Evolutionary conservation across 1,140 invertebrate species (phyloP).

Genomic region (Diachasma alloeum): DNA sequence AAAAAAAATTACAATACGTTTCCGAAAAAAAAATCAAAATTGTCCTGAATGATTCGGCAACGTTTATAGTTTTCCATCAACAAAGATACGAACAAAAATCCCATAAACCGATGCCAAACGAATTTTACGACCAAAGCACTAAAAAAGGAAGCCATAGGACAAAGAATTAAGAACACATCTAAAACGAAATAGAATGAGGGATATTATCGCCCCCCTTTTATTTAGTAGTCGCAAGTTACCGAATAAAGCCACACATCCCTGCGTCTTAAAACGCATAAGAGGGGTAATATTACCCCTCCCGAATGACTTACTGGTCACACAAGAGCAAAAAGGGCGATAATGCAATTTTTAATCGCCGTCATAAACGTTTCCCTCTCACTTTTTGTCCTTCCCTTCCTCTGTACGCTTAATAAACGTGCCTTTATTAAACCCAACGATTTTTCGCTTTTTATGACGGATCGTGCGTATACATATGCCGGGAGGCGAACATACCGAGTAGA

Average conservation of each 20-base stretch:
- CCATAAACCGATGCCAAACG: neutral
- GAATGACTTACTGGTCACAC: neutral
- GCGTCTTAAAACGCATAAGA: neutral
- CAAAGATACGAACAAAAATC: neutral
- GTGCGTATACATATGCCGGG: neutral
- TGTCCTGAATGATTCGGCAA: neutral
- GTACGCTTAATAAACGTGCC: constrained; percentile 39
- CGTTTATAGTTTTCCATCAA: neutral
- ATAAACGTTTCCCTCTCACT: constrained; percentile 35
- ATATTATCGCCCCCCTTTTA: neutral
- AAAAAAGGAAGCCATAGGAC: neutral
- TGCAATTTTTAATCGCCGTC: constrained; percentile 51
- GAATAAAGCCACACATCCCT: neutral
- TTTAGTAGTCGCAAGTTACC: neutral
- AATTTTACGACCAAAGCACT: neutral
- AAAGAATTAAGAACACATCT: constrained; percentile 3
- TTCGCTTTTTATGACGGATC: constrained; percentile 13
- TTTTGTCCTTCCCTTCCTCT: neutral
- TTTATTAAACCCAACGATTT: constrained; percentile 43
- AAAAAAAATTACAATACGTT: neutral
- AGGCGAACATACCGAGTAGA: neutral
- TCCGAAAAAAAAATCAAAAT: neutral
- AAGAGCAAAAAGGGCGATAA: constrained; percentile 35
- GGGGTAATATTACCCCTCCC: neutral
- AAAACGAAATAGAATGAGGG: neutral